phyloP scores from a whole-genome alignment of 1,140 invertebrate genomes.

The Tribolium madens region DNA sequence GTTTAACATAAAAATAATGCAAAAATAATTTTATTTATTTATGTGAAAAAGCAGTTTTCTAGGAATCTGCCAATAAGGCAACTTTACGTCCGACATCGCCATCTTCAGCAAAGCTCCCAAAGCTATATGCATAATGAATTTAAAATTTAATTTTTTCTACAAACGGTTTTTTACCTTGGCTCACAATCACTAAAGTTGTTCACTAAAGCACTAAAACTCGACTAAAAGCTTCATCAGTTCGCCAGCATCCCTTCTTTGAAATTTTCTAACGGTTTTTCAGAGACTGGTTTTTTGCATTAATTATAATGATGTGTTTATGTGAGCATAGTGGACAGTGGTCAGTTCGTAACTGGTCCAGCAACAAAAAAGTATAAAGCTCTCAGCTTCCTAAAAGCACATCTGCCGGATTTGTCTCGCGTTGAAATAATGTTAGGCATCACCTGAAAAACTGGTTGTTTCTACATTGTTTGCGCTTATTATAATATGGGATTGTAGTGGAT shows the following conservation, averaged over 20 bases:
- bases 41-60: background rate
- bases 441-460: slow-evolving; percentile 53
- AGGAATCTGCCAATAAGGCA: background rate
- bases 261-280: slow-evolving; percentile 54
- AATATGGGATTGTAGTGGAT: background rate
- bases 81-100: background rate
- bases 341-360: slow-evolving; percentile 59
- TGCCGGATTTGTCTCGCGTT: slow-evolving; percentile 49
- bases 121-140: background rate
- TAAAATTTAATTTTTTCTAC: slow-evolving; percentile 12
- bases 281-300: slow-evolving; percentile 54
- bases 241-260: slow-evolving; percentile 22
- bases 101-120: background rate
- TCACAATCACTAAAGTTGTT: slow-evolving; percentile 12
- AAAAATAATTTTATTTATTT: background rate
- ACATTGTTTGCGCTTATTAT: slow-evolving; percentile 34
- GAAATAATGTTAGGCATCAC: slow-evolving; percentile 40
- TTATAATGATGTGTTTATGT: slow-evolving; percentile 34
- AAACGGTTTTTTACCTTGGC: background rate
- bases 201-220: slow-evolving; percentile 3
- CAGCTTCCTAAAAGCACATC: slow-evolving; percentile 58
- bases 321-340: slow-evolving; percentile 59
- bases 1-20: background rate
- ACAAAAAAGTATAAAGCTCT: slow-evolving; percentile 40
- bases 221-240: background rate